Conservation (phyloP, 2,888 invertebrate genomes). For the Platycnemis pennipes region DNA sequence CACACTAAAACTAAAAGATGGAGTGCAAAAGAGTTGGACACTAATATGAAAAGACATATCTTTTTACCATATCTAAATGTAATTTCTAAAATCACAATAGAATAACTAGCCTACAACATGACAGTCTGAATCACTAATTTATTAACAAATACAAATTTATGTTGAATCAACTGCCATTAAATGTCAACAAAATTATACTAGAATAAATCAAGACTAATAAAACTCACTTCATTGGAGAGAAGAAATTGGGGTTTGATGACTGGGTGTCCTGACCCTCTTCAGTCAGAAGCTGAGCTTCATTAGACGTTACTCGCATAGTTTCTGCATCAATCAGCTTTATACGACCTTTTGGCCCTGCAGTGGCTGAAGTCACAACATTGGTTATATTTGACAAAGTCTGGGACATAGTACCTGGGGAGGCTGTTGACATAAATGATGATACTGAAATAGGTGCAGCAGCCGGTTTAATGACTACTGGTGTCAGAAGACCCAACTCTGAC, state of each 20-base stretch:
- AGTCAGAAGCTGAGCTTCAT: neutral
- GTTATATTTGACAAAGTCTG: slow-evolving; percentile 50
- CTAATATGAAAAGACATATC: no score
- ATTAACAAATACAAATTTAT: no score
- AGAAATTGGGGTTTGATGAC: slow-evolving; percentile 6
- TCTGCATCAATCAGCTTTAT: slow-evolving; percentile 9
- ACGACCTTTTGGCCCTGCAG: neutral
- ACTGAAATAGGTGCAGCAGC: neutral
- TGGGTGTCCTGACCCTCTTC: neutral
- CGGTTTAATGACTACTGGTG: slow-evolving; percentile 59
- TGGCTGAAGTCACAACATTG: neutral
- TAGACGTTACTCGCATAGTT: neutral
- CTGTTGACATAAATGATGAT: neutral
- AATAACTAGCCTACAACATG: no score
- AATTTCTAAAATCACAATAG: no score
- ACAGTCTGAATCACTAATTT: no score
- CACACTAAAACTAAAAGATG: no score
- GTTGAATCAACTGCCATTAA: no score
- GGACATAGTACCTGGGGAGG: neutral
- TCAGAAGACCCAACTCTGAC: slow-evolving; percentile 45
- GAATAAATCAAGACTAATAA: no score
- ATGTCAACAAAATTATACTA: no score
- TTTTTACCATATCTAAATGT: no score
- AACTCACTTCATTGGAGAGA: slow-evolving; percentile 64
- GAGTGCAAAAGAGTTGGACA: no score